Base-by-base conservation (phyloP, 2,888 invertebrate species). In the Salpingus planirostris region DNA sequence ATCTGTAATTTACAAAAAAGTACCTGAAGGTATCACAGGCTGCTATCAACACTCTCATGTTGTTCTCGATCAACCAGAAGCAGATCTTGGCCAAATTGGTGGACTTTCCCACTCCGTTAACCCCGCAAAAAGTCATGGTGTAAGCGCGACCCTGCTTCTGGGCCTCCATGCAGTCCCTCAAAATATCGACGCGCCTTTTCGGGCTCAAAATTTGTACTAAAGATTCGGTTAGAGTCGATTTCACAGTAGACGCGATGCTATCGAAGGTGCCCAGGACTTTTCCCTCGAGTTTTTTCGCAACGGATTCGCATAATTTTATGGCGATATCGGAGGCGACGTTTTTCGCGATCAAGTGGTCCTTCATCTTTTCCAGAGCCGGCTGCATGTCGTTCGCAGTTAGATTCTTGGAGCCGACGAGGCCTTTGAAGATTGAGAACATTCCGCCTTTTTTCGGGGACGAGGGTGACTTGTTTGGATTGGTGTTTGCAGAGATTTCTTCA, bases 1-100 rank as follows among this genome's bases (percentile, higher is more conserved):
- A n/a, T n/a, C n/a, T n/a, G n/a, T n/a, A n/a, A n/a, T n/a, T n/a
- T n/a, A n/a, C n/a, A n/a, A 18, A 18, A 6, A 18, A 5, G 8
- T 18, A 18, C 18, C 18, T 78, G 73, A 98, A 98, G 23, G 98
- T 98, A 68, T 98, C 98, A 61, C 98, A 97, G 11, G 98, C 98
- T 4, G 98, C 98, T 43, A 98, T 96, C 55, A 98, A 68, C 18
- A 98, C 98, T 18, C 85, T 80, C 61, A 93, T 78, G 52, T 89
- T 86, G 65, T 99, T 99, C 68, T 98, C 97, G 42, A 97, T 89
- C 50, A 98, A 69, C 98, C 98, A 99, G 68, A 98, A 98, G 54
- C 95, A 92, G 49, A 98, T 95, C 77, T 99, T 98, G 0, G 98
- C 97, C 30, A 98, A 69, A 69, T 99, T 98, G 2, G 98, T 98